phyloP scores from a whole-genome alignment of 1,140 invertebrate genomes.

The silkworm (Bombyx mori) region ASM3026992v2 NC_085127.1:10436001-10436500 shows the following conservation, averaged over 20 bases:
- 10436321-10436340: background rate
- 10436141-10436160: slow-evolving; percentile 20
- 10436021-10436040: slow-evolving; percentile 1
- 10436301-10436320: slow-evolving; percentile 2
- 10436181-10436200: slow-evolving; percentile 1
- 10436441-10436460: slow-evolving; percentile 1
- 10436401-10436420: slow-evolving; percentile 6
- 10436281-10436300: background rate
- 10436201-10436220: slow-evolving; percentile 9
- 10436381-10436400: slow-evolving; percentile 1
- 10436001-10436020: too few relatives aligned
- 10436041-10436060: slow-evolving; percentile 7
- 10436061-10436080: slow-evolving; percentile 16
- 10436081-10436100: slow-evolving; percentile 25
- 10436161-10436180: slow-evolving; percentile 20
- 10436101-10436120: slow-evolving; percentile 21
- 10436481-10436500: slow-evolving; percentile 65
- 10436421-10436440: slow-evolving; percentile 9
- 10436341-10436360: slow-evolving; percentile 1
- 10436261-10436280: slow-evolving; percentile 1
- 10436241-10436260: background rate
- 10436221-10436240: slow-evolving; percentile 6
- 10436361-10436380: background rate
- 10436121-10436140: slow-evolving; percentile 18
- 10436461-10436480: slow-evolving; percentile 8